These are phyloP conservation scores for Lordiphosa andalusiaca DNA, from an alignment of 2,888 invertebrate genomes.

Conservation along the genomic window DNA sequence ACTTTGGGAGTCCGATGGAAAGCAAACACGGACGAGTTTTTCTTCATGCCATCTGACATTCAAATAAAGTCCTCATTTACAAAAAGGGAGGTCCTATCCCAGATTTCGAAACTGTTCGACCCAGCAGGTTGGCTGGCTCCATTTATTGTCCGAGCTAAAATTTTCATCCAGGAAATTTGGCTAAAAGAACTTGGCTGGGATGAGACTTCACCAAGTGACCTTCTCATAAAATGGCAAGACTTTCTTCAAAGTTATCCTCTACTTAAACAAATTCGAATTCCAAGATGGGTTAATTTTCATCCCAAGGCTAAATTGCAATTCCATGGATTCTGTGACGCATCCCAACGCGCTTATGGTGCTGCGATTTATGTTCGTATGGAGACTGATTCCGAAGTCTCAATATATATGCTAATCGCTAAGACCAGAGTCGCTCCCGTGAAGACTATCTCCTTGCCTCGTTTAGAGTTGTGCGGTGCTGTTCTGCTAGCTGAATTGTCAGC, in stretches of 20 bases:
- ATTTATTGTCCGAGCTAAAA: no score
- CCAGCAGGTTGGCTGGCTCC: no score
- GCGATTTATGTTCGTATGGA: not conserved
- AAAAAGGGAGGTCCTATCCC: no score
- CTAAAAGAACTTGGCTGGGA: not conserved
- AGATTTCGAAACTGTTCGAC: no score
- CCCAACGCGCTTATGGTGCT: not conserved
- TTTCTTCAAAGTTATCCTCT: not conserved
- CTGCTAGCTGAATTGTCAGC: not conserved
- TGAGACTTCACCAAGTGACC: not conserved
- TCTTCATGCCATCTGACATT: no score
- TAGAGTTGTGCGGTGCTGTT: not conserved
- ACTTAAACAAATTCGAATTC: not conserved
- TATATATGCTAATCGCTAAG: not conserved
- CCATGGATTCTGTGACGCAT: slow-evolving; percentile 2
- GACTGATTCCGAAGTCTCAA: not conserved
- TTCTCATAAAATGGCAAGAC: not conserved
- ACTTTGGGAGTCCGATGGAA: no score
- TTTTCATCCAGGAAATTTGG: not conserved
- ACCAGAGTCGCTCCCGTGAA: not conserved
- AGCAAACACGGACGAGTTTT: no score
- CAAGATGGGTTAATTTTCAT: no score
- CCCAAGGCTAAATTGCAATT: not conserved
- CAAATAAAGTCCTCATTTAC: no score
- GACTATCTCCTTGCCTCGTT: not conserved